Percentiles rank a stretch among this genome's conserved stretches.
Evolutionary conservation across 1,140 invertebrate species (phyloP).

Genomic region (Metaphire vulgaris): DNA sequence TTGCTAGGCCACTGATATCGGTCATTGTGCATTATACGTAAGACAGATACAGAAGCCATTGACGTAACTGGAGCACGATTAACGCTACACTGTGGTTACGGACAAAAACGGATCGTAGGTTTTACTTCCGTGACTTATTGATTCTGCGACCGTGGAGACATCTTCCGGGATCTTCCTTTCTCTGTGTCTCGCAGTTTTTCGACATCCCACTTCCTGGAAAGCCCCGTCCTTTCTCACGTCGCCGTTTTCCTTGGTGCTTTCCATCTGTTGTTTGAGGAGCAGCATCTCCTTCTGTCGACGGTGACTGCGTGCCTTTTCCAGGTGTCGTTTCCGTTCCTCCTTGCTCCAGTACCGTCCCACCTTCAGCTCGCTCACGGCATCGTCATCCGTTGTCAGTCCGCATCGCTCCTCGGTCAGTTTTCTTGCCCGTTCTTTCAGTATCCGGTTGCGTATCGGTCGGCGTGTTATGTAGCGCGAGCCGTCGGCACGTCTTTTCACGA

Average conservation of each 20-base stretch:
- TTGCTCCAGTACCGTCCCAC: conserved; percentile 72
- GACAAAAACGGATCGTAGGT: no score
- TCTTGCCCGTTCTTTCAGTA: conserved; percentile 64
- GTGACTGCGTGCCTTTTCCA: conserved; percentile 63
- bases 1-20: no score
- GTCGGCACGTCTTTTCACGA: conserved; percentile 70
- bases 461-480: conserved; percentile 71
- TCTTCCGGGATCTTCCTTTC: no score
- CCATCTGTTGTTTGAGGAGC: conserved; percentile 46
- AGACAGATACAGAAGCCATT: no score
- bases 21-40: no score
- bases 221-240: no score
- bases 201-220: no score
- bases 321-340: conserved; percentile 68
- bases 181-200: no score
- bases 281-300: conserved; percentile 51
- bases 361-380: conserved; percentile 74
- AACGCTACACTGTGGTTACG: no score
- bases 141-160: no score
- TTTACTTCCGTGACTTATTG: no score
- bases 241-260: conserved; percentile 45
- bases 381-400: conserved; percentile 67
- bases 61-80: no score
- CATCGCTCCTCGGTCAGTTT: conserved; percentile 64
- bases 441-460: conserved; percentile 62